phyloP scores from a whole-genome alignment of 2,113 vertebrate genomes.

The Bubo scandiacus region DNA sequence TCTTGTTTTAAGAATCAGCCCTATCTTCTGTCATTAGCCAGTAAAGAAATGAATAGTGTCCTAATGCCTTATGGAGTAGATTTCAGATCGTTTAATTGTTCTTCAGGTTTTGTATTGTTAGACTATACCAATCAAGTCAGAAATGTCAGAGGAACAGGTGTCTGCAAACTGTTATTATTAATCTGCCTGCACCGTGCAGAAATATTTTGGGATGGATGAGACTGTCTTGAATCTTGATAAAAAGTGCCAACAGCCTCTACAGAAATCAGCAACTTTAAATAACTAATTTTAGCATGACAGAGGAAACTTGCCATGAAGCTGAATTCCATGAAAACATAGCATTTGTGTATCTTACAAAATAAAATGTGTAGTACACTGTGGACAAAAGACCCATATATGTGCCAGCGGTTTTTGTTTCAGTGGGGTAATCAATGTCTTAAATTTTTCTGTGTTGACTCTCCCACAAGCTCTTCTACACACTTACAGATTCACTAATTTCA shows the following conservation, averaged over 20 bases:
- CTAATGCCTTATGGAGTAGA: background rate
- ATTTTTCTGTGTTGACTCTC: background rate
- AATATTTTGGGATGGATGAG: background rate
- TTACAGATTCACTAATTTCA: background rate
- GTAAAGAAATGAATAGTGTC: background rate
- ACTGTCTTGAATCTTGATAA: background rate
- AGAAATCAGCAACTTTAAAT: background rate
- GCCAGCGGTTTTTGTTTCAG: background rate
- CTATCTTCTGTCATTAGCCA: background rate
- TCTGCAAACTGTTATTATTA: background rate
- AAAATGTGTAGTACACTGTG: background rate
- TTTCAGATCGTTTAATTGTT: background rate
- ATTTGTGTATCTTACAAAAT: background rate
- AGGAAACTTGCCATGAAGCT: background rate
- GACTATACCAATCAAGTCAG: background rate
- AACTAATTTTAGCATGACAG: background rate
- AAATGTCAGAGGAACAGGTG: background rate
- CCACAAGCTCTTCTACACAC: background rate
- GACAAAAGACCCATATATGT: fast-evolving
- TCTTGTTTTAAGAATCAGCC: background rate
- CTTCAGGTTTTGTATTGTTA: background rate
- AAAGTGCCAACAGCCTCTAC: background rate
- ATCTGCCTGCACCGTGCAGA: background rate
- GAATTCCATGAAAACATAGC: background rate
- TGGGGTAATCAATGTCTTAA: background rate